These are phyloP conservation scores for Todiramphus saurophagus DNA, from an alignment of 2,113 vertebrate species.

Conservation along the genomic window DNA sequence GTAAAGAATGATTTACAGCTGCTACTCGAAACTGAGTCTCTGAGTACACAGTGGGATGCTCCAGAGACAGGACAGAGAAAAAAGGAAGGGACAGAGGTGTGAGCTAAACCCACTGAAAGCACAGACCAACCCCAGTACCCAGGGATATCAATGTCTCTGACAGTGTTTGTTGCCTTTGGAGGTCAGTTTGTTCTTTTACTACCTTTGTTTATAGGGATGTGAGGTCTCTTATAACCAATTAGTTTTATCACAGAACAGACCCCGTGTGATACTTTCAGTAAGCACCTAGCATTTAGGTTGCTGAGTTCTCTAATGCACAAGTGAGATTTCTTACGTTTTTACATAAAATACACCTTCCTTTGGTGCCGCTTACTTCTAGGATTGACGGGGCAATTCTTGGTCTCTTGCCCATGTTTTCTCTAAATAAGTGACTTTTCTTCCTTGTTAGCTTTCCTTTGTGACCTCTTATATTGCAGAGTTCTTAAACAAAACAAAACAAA, in stretches of 20 bases:
- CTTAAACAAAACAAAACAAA: background rate
- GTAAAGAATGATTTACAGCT: background rate
- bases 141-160: background rate
- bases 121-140: background rate
- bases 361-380: background rate
- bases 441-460: background rate
- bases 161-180: background rate
- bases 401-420: background rate
- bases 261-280: background rate
- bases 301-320: background rate
- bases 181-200: background rate
- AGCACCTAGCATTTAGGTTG: background rate
- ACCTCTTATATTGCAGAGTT: background rate
- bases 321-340: background rate
- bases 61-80: background rate
- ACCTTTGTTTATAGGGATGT: background rate
- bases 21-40: background rate
- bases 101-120: background rate
- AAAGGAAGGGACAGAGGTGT: background rate
- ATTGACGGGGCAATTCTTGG: background rate
- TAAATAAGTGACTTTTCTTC: background rate
- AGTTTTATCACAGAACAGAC: background rate
- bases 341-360: background rate
- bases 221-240: background rate
- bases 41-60: rapidly evolving